Evolutionary conservation across 2,888 invertebrate species (phyloP).

Genomic region (Rhagium mordax): DNA sequence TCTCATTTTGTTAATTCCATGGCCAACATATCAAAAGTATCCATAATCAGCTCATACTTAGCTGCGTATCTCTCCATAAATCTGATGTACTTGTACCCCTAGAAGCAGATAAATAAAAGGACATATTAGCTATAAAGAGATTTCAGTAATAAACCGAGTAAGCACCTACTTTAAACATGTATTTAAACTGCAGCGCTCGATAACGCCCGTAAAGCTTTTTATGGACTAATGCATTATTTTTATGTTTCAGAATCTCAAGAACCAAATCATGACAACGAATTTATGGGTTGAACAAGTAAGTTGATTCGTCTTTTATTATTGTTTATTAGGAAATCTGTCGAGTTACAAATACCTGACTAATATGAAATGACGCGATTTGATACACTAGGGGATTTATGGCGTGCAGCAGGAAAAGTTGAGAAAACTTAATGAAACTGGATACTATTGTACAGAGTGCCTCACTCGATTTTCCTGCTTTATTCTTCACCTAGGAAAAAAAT

Average conservation of each 20-base stretch:
- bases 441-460: not conserved
- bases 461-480: too few relatives aligned
- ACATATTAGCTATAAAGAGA: too few relatives aligned
- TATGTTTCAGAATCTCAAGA: conserved; percentile 91
- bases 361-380: not conserved
- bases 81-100: too few relatives aligned
- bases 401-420: not conserved
- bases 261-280: conserved; percentile 96
- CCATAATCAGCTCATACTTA: too few relatives aligned
- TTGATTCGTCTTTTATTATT: conserved; percentile 7
- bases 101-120: too few relatives aligned
- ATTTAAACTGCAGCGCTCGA: not conserved
- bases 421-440: not conserved
- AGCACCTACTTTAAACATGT: not conserved
- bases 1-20: too few relatives aligned
- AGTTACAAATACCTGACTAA: not conserved
- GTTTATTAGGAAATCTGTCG: not conserved
- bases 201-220: not conserved
- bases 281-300: conserved; percentile 92
- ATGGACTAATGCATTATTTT: conserved; percentile 36
- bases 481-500: too few relatives aligned
- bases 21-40: too few relatives aligned
- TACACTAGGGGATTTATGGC: not conserved
- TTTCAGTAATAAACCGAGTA: not conserved
- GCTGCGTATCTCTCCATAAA: too few relatives aligned